Conservation (phyloP, 2,797 vertebrate species). For the Hafferia zeledoni region DNA sequence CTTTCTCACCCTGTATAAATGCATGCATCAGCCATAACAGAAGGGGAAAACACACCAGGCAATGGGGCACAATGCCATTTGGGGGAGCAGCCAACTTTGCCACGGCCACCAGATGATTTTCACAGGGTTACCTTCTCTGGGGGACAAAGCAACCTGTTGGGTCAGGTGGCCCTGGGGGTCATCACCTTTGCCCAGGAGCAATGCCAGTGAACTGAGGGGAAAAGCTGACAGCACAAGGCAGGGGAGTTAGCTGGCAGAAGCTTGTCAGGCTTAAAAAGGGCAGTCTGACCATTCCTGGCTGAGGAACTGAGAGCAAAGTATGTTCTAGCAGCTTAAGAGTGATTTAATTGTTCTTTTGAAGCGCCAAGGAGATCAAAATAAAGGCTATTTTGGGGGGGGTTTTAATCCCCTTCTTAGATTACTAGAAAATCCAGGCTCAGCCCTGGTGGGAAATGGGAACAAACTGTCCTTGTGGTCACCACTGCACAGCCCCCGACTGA, state of each 20-base stretch:
- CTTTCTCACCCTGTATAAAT: neutral
- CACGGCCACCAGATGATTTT: rapidly evolving
- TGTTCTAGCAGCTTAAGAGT: neutral
- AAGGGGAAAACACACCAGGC: rapidly evolving
- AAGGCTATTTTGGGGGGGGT: neutral
- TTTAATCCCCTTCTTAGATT: slow-evolving; percentile 73
- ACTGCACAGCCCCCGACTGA: slow-evolving; percentile 78
- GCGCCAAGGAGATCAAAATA: slow-evolving; percentile 43
- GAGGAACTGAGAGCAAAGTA: neutral
- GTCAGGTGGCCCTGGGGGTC: neutral
- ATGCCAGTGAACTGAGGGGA: neutral
- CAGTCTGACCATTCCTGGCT: neutral
- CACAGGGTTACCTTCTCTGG: neutral
- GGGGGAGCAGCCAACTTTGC: neutral
- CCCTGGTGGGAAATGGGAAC: slow-evolving; percentile 85
- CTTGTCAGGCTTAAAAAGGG: neutral
- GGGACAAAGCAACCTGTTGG: neutral
- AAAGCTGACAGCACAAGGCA: neutral
- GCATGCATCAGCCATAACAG: neutral
- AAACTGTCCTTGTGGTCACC: slow-evolving; percentile 85
- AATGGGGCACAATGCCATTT: rapidly evolving
- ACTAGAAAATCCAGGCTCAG: slow-evolving; percentile 83
- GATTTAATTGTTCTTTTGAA: slow-evolving; percentile 32
- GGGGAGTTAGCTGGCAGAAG: neutral
- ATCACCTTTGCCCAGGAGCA: neutral